Conservation (phyloP, 2,888 invertebrate species). For the Aphrophora alni region DNA sequence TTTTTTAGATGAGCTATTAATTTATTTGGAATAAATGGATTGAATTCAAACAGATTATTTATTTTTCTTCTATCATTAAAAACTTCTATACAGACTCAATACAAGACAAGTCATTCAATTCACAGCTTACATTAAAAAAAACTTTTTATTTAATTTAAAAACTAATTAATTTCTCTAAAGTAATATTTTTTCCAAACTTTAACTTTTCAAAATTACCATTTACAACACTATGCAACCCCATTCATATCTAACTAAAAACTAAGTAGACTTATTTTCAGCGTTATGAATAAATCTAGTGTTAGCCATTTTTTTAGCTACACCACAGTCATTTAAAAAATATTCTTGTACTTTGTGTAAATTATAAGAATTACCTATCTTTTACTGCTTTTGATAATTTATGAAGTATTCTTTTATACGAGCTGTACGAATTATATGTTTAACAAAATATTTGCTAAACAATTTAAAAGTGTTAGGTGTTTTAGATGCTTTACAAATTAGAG, state of each 20-base stretch:
- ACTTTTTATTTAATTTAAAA: not conserved
- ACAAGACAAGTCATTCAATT: not conserved
- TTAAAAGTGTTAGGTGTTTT: not conserved
- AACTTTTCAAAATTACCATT: not conserved
- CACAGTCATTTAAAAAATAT: not conserved
- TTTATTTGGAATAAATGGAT: not conserved
- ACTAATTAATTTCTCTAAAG: not conserved
- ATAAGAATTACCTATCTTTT: not conserved
- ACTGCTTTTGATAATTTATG: too few relatives aligned
- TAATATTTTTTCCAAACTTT: not conserved
- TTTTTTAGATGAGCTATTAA: not conserved
- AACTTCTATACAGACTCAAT: not conserved
- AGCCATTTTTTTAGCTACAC: not conserved
- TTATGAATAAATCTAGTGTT: too few relatives aligned
- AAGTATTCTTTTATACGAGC: not conserved
- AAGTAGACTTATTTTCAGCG: too few relatives aligned
- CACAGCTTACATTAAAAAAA: not conserved
- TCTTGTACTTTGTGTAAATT: not conserved
- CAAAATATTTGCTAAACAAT: not conserved
- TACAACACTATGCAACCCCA: not conserved
- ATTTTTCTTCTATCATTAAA: not conserved
- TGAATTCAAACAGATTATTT: not conserved
- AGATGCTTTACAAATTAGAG: not conserved
- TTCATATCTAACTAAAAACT: too few relatives aligned
- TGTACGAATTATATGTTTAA: not conserved